Base-by-base conservation (phyloP, 2,797 vertebrate species). In the Sylvia borin region DNA sequence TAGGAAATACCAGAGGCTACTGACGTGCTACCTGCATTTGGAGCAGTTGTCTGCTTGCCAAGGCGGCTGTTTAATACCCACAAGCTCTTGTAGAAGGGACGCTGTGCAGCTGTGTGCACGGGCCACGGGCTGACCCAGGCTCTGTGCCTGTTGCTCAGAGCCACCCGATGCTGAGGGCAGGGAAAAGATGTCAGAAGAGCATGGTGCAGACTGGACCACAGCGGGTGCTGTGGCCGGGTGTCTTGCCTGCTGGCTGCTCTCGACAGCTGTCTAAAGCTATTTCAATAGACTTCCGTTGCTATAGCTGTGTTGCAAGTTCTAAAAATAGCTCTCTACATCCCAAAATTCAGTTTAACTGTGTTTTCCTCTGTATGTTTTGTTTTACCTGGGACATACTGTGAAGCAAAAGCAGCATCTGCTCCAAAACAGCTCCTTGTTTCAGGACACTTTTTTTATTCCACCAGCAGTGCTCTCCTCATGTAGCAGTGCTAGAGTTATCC, bases 281-380 rank as follows among this genome's bases (percentile, higher is more conserved):
- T 85, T 85, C 81, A 77, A 21, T 34, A 67, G 85, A 60, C 9
- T 71, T 80, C 50, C 74, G 50, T 83, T 93, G 81, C 75, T 92
- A 61, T 29, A 87, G 42, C 57, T 92, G 48, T 85, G 72, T 50
- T 78, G 50, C 3, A 3, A 67, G n/a, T 76, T 85, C 85, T 90
- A 80, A 85, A 89, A 88, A 81, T 81, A 91, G 47, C 65, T 55
- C 31, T 72, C 62, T 82, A 4, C 34, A 34, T 66, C 27, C 22
- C 64, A 66, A 75, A 67, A 70, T 55, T 76, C 53, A 83, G 47
- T 75, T 78, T 50, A 90, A 78, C 29, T 1, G 4, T 55, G 32
- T 64, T 92, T 90, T 80, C 47, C 47, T 5, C 0, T 16, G 12
- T 74, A 58, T 22, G 16, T 70, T 73, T 89, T 82, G 48, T 48